A percentile compares a stretch with the other conserved stretches of the same genome.
Conservation (phyloP, 2,888 invertebrate genomes). For the Eilema griseolum region DNA sequence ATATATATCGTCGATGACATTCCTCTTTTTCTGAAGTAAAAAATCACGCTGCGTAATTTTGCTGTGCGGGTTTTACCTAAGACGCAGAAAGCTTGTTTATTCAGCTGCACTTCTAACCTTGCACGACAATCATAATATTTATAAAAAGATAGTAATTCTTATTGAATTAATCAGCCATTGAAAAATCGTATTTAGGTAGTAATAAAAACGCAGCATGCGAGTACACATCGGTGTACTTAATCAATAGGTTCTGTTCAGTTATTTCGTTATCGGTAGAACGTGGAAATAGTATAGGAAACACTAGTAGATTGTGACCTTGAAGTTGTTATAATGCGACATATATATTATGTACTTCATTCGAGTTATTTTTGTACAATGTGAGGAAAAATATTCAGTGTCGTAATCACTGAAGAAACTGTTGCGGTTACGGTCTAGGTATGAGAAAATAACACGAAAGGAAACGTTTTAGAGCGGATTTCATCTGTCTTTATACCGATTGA, state of each 20-base stretch:
- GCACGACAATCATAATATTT: constrained; percentile 7
- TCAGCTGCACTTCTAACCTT: constrained; percentile 22
- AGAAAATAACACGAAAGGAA: too few species aligned
- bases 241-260: constrained; percentile 6
- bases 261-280: constrained; percentile 7
- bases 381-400: not conserved
- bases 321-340: constrained; percentile 5
- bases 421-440: too few species aligned
- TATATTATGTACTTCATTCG: not conserved
- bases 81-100: not conserved
- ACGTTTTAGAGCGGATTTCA: too few species aligned
- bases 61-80: not conserved
- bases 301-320: constrained; percentile 8
- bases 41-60: not conserved
- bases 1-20: too few species aligned
- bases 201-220: not conserved
- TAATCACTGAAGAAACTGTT: too few species aligned
- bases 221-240: constrained; percentile 1
- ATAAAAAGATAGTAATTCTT: not conserved
- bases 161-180: not conserved
- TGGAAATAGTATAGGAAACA: constrained; percentile 7
- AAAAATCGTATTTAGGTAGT: not conserved
- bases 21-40: too few species aligned
- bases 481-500: too few species aligned
- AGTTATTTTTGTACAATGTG: not conserved